phyloP scores from a whole-genome alignment of 2,888 invertebrate species.

The Athrips mouffetella region DNA sequence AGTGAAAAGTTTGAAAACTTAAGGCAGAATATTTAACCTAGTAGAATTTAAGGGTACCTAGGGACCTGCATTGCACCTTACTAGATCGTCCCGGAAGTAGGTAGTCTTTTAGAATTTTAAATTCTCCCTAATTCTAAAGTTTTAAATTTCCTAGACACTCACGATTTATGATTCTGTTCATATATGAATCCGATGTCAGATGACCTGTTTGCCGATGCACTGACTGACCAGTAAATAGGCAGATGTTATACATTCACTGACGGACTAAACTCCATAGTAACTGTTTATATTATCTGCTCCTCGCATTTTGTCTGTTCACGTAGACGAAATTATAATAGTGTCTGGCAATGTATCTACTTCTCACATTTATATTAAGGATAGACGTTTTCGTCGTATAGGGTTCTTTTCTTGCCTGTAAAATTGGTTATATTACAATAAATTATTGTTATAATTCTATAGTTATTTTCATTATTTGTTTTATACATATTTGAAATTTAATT shows the following conservation, averaged over 20 bases:
- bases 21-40: no score
- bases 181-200: constrained; percentile 43
- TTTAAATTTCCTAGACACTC: constrained; percentile 35
- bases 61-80: constrained; percentile 9
- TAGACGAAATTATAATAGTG: no score
- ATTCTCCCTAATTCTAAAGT: constrained; percentile 29
- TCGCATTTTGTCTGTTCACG: neutral
- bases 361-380: no score
- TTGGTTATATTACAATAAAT: no score
- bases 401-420: no score
- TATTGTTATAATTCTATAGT: no score
- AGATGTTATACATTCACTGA: constrained; percentile 56
- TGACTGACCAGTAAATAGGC: constrained; percentile 54
- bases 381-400: no score
- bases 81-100: constrained; percentile 7
- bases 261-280: constrained; percentile 45
- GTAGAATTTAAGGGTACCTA: no score
- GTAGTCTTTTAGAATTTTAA: constrained; percentile 14
- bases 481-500: no score
- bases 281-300: constrained; percentile 29
- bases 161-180: constrained; percentile 56
- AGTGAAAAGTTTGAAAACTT: no score
- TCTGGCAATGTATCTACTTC: no score
- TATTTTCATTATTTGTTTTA: no score
- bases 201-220: constrained; percentile 71